These are phyloP conservation scores for Lasioglossum zephyrum DNA, from an alignment of 2,888 invertebrate species.

Conservation along the genomic window DNA sequence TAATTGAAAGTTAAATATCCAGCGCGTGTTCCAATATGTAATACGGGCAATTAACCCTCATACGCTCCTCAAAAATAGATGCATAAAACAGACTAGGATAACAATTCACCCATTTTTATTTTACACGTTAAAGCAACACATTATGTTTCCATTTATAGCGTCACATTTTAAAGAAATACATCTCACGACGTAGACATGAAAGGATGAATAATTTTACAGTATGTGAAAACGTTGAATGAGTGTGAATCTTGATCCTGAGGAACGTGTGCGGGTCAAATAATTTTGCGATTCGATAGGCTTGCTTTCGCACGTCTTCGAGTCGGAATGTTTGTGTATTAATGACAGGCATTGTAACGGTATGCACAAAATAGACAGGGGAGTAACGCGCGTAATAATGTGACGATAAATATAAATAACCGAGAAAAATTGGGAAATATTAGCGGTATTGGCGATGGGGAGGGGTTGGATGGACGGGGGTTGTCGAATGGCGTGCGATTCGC, in stretches of 20 bases:
- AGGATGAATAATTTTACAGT: no score
- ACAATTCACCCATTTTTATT: no score
- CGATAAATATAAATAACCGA: constrained; percentile 40
- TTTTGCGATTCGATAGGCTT: background rate
- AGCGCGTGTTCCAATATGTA: background rate
- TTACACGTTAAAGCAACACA: no score
- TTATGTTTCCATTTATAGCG: no score
- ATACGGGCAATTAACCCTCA: background rate
- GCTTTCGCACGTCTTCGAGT: background rate
- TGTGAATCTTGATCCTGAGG: no score
- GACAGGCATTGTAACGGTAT: background rate
- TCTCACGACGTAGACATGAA: no score
- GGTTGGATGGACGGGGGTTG: background rate
- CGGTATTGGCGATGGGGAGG: constrained; percentile 8
- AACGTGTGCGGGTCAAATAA: background rate
- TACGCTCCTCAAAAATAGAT: no score
- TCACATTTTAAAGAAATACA: no score
- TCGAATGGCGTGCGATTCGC: background rate
- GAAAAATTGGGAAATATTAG: constrained; percentile 41
- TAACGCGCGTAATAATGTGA: constrained; percentile 31
- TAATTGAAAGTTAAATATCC: no score
- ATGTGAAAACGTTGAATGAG: no score
- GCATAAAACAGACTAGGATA: no score
- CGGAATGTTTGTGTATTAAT: background rate
- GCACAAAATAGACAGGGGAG: background rate